These are phyloP conservation scores for Antechinus flavipes DNA, from an alignment of 2,113 vertebrate genomes.

Conservation along the genomic window DNA sequence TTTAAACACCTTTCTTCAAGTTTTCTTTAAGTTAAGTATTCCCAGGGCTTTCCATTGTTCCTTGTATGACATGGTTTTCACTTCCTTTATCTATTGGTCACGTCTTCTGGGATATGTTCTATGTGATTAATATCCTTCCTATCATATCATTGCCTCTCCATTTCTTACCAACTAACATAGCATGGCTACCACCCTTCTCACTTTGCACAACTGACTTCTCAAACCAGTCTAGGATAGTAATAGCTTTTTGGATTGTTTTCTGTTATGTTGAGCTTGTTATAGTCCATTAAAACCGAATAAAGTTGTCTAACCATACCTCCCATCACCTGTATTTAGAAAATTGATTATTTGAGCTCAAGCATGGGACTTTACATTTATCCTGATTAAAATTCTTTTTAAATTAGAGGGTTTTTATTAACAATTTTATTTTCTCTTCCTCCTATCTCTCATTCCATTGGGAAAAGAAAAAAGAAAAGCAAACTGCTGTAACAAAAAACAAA, in stretches of 20 bases:
- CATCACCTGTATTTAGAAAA: not conserved
- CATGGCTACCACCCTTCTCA: not conserved
- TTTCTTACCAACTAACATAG: not conserved
- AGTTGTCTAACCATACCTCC: not conserved
- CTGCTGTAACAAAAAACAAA: not conserved
- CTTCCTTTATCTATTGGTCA: not conserved
- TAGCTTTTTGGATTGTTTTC: not conserved
- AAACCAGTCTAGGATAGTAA: not conserved
- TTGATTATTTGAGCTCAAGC: not conserved
- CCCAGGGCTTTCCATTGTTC: not conserved
- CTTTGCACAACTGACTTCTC: not conserved
- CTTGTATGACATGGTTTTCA: not conserved
- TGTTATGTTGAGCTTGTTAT: not conserved
- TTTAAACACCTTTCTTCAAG: not conserved
- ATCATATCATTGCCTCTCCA: not conserved
- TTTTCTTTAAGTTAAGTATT: not conserved
- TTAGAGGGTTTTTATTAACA: not conserved
- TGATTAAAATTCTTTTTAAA: not conserved
- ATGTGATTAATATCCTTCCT: not conserved
- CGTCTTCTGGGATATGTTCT: not conserved
- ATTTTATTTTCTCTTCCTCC: not conserved
- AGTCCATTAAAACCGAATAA: not conserved
- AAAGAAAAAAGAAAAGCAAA: not conserved
- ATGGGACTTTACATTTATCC: not conserved
- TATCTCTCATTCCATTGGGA: not conserved